Base-by-base conservation (phyloP, 2,888 invertebrate species). In the Autographa gamma region DNA sequence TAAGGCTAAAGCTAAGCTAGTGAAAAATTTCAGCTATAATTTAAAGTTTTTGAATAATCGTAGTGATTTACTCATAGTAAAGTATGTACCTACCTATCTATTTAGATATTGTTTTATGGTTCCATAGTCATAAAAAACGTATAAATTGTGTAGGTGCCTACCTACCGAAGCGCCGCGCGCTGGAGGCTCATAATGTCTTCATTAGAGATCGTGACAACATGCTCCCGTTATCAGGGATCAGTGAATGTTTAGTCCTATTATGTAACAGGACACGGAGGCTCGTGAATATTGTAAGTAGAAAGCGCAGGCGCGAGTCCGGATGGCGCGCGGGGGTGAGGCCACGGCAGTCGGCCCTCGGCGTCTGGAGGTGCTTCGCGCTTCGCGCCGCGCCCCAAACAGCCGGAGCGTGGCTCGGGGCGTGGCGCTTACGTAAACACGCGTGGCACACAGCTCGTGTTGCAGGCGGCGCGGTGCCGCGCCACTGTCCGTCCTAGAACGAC, bases 361-460 rank as follows among this genome's bases (percentile, higher is more conserved):
- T 90, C 92, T 92, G 92, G 92, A 91, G 93, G 92, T 93, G 94
- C 93, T 88, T 88, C 89, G 93, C 93, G 91, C 94, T 92, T 87
- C 89, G 94, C 94, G 94, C 94, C 95, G 94, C 95, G 95, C 95
- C 93, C 94, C 95, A 92, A 88, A 93, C 91, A 92, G 94, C 92
- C 90, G 89, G 86, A 93, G 93, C 93, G 94, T 93, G 95, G 95
- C 95, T 93, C 95, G 95, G 95, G 95, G 95, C 95, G 95, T 95
- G 95, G 95, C 95, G 95, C 95, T 95, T 95, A 95, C 95, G 94
- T 95, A 95, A 95, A 95, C 95, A 95, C 93, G 95, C 93, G 93
- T 92, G 92, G 87, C 88, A 79, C 86, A 85, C 84, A 86, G 87
- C 85, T 88, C 88, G 88, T 86, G 89, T 86, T 87, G 86, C 90